Evolutionary conservation across 1,140 invertebrate species (phyloP).

Genomic region (Hycleus phaleratus): DNA sequence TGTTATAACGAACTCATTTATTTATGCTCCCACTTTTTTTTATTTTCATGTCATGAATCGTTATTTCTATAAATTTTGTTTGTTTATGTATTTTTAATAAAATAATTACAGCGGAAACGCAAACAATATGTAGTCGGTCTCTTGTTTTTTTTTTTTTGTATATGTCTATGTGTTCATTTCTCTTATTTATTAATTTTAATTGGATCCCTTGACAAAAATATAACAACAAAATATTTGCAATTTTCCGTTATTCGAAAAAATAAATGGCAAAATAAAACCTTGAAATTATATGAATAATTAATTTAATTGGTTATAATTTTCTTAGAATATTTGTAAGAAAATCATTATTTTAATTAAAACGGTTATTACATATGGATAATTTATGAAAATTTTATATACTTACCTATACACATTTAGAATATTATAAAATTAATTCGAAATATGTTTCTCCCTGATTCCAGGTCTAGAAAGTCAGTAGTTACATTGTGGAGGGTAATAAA

Average conservation of each 20-base stretch:
- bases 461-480: slow-evolving; percentile 6
- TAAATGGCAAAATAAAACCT: too few relatives aligned
- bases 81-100: slow-evolving; percentile 15
- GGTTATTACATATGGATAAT: too few relatives aligned
- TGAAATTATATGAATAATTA: too few relatives aligned
- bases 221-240: too few relatives aligned
- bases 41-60: slow-evolving; percentile 14
- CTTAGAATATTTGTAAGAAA: too few relatives aligned
- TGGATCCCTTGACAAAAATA: slow-evolving; percentile 9
- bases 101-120: slow-evolving; percentile 14
- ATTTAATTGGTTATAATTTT: too few relatives aligned
- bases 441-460: not conserved
- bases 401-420: too few relatives aligned
- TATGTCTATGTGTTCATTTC: too few relatives aligned
- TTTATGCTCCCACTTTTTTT: slow-evolving; percentile 2
- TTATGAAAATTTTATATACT: too few relatives aligned
- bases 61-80: slow-evolving; percentile 17
- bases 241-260: too few relatives aligned
- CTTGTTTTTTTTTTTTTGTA: too few relatives aligned
- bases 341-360: too few relatives aligned
- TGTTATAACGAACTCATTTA: slow-evolving; percentile 12
- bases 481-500: slow-evolving; percentile 13
- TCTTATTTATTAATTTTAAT: slow-evolving; percentile 1
- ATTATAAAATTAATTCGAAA: slow-evolving; percentile 8
- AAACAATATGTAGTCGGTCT: slow-evolving; percentile 6